These are phyloP conservation scores for Megaustenia siamemsis DNA, from an alignment of 2,888 invertebrate species.

Conservation along the genomic window DNA sequence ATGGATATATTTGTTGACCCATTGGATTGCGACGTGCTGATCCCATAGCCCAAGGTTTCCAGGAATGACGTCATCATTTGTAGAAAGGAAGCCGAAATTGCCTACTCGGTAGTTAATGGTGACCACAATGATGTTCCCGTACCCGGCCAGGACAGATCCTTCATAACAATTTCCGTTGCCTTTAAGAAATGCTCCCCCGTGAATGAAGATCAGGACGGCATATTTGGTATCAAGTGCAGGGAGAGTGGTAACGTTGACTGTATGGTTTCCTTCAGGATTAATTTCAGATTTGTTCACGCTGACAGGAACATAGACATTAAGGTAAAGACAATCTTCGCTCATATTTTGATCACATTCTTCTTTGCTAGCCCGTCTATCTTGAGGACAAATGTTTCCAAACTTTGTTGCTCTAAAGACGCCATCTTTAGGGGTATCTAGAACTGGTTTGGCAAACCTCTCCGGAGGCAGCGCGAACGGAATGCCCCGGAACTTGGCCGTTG, in stretches of 20 bases:
- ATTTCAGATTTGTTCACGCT: not conserved
- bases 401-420: not conserved
- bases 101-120: constrained; percentile 44
- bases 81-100: constrained; percentile 25
- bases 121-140: constrained; percentile 35
- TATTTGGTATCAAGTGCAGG: not conserved
- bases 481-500: not conserved
- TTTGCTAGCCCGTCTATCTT: not conserved
- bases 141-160: not conserved
- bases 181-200: constrained; percentile 33
- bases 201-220: constrained; percentile 34
- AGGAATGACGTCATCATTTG: constrained; percentile 37
- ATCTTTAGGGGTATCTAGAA: not conserved
- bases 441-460: constrained; percentile 1
- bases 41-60: constrained; percentile 42
- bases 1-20: constrained; percentile 25
- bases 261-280: not conserved
- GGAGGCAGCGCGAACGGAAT: constrained; percentile 15
- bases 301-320: constrained; percentile 40
- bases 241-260: not conserved
- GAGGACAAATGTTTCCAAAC: not conserved
- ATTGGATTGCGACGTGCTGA: constrained; percentile 34
- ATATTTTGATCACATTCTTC: too few species aligned
- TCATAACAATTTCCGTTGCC: constrained; percentile 30
- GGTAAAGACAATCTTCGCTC: constrained; percentile 35